A percentile compares a stretch with the other conserved stretches of the same genome.
These are phyloP conservation scores for Amphiprion percula DNA, from an alignment of 2,113 vertebrate genomes.

Conservation along the genomic window DNA sequence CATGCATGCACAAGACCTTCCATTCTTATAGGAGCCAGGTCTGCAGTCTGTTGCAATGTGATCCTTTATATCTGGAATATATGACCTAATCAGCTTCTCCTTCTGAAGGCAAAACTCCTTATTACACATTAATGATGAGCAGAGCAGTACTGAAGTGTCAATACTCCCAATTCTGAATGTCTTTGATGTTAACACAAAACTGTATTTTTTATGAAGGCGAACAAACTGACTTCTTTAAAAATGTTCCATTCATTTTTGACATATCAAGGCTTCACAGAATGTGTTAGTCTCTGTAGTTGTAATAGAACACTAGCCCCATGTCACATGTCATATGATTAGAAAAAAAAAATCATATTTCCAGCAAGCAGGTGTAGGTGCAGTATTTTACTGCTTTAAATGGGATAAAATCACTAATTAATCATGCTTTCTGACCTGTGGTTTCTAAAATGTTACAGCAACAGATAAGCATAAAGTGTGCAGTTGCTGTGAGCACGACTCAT, in stretches of 20 bases:
- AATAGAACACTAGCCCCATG: background rate
- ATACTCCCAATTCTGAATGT: conserved; percentile 12
- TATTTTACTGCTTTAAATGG: background rate
- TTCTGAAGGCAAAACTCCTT: conserved; percentile 12
- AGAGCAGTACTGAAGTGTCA: conserved; percentile 9
- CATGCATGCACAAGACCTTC: conserved; percentile 21
- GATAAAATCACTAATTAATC: background rate
- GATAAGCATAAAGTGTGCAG: conserved; percentile 5
- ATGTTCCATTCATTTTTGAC: conserved; percentile 20
- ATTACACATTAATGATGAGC: conserved; percentile 6
- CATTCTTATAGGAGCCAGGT: conserved; percentile 21
- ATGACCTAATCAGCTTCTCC: conserved; percentile 24
- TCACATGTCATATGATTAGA: background rate
- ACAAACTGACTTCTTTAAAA: conserved; percentile 21
- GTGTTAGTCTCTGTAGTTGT: background rate
- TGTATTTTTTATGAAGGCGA: conserved; percentile 11
- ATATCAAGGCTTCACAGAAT: conserved; percentile 13
- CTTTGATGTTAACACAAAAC: conserved; percentile 33
- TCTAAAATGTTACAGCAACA: background rate
- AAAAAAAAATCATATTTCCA: too few relatives aligned
- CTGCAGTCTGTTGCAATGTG: conserved; percentile 29
- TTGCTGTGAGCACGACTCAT: background rate
- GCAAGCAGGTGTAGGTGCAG: background rate
- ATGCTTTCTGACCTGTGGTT: background rate
- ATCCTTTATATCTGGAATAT: conserved; percentile 40